A percentile compares a stretch with the other conserved stretches of the same genome.
Conservation (phyloP, 2,888 invertebrate genomes). For the Ophonus ardosiacus region DNA sequence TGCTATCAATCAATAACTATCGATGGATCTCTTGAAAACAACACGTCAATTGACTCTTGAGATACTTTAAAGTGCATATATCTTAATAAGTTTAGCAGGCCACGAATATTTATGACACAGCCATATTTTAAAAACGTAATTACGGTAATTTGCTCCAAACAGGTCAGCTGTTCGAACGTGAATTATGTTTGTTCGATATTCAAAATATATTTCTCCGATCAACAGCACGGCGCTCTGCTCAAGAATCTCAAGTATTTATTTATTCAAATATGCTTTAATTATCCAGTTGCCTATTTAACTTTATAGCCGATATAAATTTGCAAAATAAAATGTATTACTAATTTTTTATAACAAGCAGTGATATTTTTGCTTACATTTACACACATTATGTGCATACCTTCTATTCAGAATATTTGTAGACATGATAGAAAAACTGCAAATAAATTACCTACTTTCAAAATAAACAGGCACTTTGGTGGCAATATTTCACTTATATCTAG, state of each 20-base stretch:
- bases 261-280: not conserved
- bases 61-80: conserved; percentile 53
- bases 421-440: not conserved
- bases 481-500: no score
- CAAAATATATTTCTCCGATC: conserved; percentile 35
- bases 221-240: not conserved
- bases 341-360: not conserved
- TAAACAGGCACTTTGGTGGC: no score
- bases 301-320: not conserved
- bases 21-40: conserved; percentile 30
- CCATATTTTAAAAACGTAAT: conserved; percentile 60
- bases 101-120: conserved; percentile 56
- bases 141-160: conserved; percentile 59
- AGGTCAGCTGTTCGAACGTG: conserved; percentile 54
- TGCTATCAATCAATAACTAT: conserved; percentile 48
- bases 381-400: no score
- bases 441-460: no score
- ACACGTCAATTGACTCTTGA: conserved; percentile 39
- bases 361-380: no score
- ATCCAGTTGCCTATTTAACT: not conserved
- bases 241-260: not conserved
- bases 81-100: conserved; percentile 51
- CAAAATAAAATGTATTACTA: not conserved
- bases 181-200: conserved; percentile 41
- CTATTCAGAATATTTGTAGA: not conserved